These are phyloP conservation scores for Tragelaphus strepsiceros DNA, from an alignment of 2,113 vertebrate genomes.

Conservation along the genomic window DNA sequence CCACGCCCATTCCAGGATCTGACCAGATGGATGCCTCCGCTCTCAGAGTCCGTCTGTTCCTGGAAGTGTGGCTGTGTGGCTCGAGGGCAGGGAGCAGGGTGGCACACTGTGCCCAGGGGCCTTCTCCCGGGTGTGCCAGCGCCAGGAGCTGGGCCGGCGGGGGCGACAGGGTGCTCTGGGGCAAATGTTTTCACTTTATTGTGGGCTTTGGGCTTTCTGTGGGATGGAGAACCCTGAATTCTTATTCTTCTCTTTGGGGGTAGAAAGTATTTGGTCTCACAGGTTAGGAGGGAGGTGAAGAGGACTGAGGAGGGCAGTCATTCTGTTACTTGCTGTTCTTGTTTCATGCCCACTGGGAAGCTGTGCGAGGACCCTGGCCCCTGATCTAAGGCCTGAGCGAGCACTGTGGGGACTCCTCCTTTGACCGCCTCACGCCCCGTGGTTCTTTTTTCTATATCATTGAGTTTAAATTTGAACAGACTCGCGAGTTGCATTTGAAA, in stretches of 20 bases:
- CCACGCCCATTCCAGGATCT: not conserved
- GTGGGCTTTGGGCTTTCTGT: not conserved
- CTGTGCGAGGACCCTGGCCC: not conserved
- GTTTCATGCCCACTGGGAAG: not conserved
- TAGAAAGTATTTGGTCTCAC: not conserved
- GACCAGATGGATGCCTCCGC: not conserved
- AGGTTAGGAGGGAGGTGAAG: not conserved
- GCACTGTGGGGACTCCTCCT: not conserved
- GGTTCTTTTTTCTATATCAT: not conserved
- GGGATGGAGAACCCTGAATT: not conserved
- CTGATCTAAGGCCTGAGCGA: not conserved
- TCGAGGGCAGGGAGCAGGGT: not conserved
- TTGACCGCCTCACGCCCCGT: not conserved
- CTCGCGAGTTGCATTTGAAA: not conserved
- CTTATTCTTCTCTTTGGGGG: not conserved
- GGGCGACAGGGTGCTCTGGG: not conserved
- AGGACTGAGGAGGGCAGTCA: not conserved
- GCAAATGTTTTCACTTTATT: not conserved
- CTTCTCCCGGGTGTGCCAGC: not conserved
- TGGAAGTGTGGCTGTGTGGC: not conserved
- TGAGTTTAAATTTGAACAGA: constrained; percentile 2
- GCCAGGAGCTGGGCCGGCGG: not conserved
- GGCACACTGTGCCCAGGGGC: not conserved
- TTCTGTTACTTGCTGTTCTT: not conserved
- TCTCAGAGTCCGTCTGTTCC: not conserved